These are phyloP conservation scores for Syrrhaptes paradoxus DNA, from an alignment of 2,113 vertebrate species.

Conservation along the genomic window DNA sequence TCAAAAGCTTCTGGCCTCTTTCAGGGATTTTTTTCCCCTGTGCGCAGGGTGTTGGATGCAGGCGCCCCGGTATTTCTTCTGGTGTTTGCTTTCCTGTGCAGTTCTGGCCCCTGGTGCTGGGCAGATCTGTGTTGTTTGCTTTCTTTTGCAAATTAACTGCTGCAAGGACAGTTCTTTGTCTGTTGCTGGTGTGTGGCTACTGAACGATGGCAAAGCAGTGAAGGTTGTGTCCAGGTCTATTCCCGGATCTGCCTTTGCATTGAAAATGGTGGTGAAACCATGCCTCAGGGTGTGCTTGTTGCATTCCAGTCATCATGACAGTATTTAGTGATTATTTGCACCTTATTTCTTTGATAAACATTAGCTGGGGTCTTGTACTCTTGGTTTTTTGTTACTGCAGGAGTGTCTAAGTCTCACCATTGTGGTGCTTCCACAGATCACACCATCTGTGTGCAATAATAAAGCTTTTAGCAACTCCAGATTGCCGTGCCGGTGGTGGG, in stretches of 20 bases:
- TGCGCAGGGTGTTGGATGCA: not conserved
- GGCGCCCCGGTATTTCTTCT: not conserved
- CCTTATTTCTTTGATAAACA: not conserved
- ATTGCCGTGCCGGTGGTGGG: conserved; percentile 7
- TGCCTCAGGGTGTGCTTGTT: not conserved
- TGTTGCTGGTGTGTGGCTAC: not conserved
- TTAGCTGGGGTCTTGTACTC: not conserved
- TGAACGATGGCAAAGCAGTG: not conserved
- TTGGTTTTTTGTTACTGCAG: not conserved
- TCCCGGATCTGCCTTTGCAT: not conserved
- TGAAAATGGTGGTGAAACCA: not conserved
- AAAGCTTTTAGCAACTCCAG: conserved; percentile 59
- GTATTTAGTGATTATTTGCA: not conserved
- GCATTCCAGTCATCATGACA: not conserved
- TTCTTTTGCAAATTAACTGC: not conserved
- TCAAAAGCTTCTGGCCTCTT: not conserved
- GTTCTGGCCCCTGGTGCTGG: not conserved
- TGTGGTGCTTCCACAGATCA: not conserved
- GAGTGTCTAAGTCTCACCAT: not conserved
- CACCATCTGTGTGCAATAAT: conserved; percentile 57
- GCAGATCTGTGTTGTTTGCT: not conserved
- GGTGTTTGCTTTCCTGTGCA: not conserved
- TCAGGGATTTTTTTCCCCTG: not conserved
- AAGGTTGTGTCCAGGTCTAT: not conserved
- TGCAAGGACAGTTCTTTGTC: not conserved